Evolutionary conservation across 2,888 invertebrate species (phyloP), one percentile per base, ranked within the genome.

Genomic region (Pocota personata): DNA sequence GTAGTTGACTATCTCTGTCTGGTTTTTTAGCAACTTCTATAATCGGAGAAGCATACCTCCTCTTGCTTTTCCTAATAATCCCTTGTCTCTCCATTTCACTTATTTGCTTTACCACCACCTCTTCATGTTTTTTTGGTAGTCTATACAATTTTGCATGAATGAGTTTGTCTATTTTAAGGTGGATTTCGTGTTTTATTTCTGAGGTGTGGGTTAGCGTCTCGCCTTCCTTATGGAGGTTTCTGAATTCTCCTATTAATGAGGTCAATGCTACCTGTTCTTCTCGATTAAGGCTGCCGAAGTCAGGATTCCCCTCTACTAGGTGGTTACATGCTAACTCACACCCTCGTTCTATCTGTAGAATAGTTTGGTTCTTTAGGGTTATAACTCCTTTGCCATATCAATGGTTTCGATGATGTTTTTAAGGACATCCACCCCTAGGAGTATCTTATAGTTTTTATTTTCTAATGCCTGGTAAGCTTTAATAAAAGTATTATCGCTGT

Each of bases 401-500:
- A 27, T 27, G 2, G 4, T 27, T 27, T 27, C 4, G 3, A 27
- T 4, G 27, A 27, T 27, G 4, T 27, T 27, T 27, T 27, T 27
- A 2, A 27, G 27, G 27, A 4, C 4, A 4, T 4, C 4, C 27
- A 27, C 4, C 2, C 27, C 27, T 3, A 27, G 27, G 2, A 27
- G 4, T 4, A 27, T 2, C 4, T 2, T 3, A 27, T 27, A 27
- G 27, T 27, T 27, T 27, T 27, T 27, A 27, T 27, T 27, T 27
- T 27, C 27, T 27, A 27, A 27, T 2, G 27, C 27, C n/a, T n/a
- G n/a, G 12, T 48, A 48, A 3, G 43, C 62, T 43, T 43, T 62
- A 43, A 62, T 62, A 12, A 43, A 62, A 4, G 62, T 62, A 27
- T 62, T 62, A n/a, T n/a, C n/a, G n/a, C n/a, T n/a, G n/a, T n/a